phyloP scores from a whole-genome alignment of 2,797 vertebrate genomes.

The Channallabes apus region DNA sequence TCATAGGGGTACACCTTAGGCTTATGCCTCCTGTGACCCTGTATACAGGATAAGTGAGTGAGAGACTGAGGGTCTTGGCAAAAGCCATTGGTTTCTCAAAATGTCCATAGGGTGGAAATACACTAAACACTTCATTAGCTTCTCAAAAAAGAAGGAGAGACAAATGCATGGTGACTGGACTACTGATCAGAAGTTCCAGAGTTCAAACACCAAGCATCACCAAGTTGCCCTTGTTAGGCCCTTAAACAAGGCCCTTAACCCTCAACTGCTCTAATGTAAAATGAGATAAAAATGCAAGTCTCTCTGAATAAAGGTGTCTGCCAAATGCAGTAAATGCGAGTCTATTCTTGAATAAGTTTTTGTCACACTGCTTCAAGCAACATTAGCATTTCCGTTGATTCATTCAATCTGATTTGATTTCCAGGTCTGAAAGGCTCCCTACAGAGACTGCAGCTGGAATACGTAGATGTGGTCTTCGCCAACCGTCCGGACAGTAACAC shows the following conservation, averaged over 20 bases:
- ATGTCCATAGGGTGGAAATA: background rate
- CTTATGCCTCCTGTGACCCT: too few relatives aligned
- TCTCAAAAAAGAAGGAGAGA: background rate
- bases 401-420: conserved; percentile 13
- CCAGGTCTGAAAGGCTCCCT: conserved; percentile 92
- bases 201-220: background rate
- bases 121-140: background rate
- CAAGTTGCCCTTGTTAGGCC: too few relatives aligned
- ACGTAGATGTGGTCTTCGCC: conserved; percentile 95
- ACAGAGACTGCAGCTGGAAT: conserved; percentile 94
- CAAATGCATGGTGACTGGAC: too few relatives aligned
- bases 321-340: too few relatives aligned
- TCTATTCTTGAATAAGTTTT: background rate
- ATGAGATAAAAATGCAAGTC: too few relatives aligned
- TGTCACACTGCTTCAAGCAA: background rate
- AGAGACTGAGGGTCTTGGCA: background rate
- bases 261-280: too few relatives aligned
- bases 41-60: too few relatives aligned
- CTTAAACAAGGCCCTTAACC: too few relatives aligned
- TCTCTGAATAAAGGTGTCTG: too few relatives aligned
- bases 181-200: background rate
- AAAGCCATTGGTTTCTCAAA: background rate
- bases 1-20: too few relatives aligned
- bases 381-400: background rate
- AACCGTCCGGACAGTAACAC: conserved; percentile 95